Evolutionary conservation across 35 echinoderm and acorn worm species (phyloP).

Genomic region (Heliocidaris erythrogramma): DNA sequence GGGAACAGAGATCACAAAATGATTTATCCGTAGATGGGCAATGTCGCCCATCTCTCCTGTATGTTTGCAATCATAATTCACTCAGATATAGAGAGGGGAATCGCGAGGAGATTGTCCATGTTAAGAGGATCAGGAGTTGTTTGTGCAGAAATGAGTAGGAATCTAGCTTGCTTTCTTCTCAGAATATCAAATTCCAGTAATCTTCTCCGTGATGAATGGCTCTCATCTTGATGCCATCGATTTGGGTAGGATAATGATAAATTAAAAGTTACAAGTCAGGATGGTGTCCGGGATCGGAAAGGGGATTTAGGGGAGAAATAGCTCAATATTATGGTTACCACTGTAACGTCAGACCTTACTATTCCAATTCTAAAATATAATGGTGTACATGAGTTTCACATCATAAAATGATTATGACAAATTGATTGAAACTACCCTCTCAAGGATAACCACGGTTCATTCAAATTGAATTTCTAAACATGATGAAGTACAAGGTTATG

Average conservation of each 20-base stretch:
- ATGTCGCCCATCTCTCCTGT: not conserved
- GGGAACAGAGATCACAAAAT: not conserved
- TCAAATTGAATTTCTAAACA: not conserved
- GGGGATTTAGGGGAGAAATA: not conserved
- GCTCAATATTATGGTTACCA: not conserved
- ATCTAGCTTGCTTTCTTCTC: not conserved
- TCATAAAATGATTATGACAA: not conserved
- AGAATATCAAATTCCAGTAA: not conserved
- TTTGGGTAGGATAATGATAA: not conserved
- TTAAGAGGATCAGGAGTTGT: not conserved
- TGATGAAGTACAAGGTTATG: not conserved
- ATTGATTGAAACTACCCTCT: not conserved
- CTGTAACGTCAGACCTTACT: not conserved
- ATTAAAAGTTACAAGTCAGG: not conserved
- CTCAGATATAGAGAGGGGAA: not conserved
- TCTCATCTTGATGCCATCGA: not conserved
- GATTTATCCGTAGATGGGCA: not conserved
- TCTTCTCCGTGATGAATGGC: not conserved
- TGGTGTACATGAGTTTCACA: not conserved
- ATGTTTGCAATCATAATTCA: constrained; percentile 12
- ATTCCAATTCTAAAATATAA: not conserved
- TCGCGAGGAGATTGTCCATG: not conserved
- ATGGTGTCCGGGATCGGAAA: not conserved
- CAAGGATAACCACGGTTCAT: not conserved
- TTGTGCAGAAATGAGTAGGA: not conserved